Conservation (phyloP, 2,888 invertebrate genomes). For the Acanthococcus lagerstroemiae region DNA sequence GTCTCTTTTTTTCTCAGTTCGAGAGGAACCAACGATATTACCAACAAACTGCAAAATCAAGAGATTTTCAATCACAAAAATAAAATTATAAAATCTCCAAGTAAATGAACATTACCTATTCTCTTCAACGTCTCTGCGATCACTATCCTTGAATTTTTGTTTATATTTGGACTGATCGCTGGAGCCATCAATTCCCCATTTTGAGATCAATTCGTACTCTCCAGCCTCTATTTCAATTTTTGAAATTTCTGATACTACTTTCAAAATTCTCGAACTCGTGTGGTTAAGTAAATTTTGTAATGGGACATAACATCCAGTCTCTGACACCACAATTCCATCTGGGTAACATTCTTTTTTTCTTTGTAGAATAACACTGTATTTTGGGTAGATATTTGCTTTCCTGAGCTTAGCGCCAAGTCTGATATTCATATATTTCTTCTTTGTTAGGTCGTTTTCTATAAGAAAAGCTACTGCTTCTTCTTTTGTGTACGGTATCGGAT, state of each 20-base stretch:
- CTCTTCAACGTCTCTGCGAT: not conserved
- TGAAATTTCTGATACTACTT: not conserved
- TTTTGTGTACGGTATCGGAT: not conserved
- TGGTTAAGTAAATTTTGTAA: not conserved
- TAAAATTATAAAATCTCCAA: not conserved
- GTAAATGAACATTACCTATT: not conserved
- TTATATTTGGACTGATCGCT: not conserved
- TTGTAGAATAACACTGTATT: not conserved
- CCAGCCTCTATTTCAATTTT: not conserved
- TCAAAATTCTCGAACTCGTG: not conserved
- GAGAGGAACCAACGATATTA: not conserved
- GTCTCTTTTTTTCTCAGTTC: not conserved
- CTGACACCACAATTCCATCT: not conserved
- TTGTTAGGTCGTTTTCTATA: not conserved
- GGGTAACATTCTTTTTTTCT: not conserved
- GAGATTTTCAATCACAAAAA: not conserved
- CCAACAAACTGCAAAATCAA: not conserved
- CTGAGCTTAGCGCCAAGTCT: not conserved
- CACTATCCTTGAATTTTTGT: not conserved
- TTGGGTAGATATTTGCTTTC: not conserved
- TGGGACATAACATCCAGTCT: not conserved
- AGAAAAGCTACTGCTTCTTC: not conserved
- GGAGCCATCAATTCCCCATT: not conserved
- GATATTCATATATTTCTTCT: not conserved
- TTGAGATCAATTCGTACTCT: not conserved